phyloP scores from a whole-genome alignment of 2,113 vertebrate species.

The Chinchilla lanigera region DNA sequence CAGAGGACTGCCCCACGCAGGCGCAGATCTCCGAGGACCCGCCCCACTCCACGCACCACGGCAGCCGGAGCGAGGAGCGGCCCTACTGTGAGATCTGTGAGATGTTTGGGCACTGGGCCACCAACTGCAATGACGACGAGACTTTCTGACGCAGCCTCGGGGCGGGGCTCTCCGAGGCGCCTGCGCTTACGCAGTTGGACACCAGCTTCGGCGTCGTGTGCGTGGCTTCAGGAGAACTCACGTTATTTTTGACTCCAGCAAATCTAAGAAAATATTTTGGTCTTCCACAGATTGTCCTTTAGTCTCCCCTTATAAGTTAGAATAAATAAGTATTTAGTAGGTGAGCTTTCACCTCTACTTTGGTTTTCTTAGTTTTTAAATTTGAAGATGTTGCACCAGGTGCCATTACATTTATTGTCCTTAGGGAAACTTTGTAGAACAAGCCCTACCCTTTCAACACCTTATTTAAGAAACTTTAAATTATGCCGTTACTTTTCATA shows the following conservation, averaged over 20 bases:
- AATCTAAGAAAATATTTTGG: conserved; percentile 68
- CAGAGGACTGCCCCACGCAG: conserved; percentile 98
- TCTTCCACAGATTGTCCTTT: conserved; percentile 69
- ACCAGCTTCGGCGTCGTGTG: conserved; percentile 83
- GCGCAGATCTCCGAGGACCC: conserved; percentile 93
- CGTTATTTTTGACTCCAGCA: not conserved
- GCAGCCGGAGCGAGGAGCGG: conserved; percentile 93
- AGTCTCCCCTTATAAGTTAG: conserved; percentile 71
- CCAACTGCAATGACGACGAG: conserved; percentile 96
- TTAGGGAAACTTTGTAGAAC: conserved; percentile 70
- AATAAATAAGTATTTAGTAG: conserved; percentile 81
- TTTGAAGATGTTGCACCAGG: conserved; percentile 64
- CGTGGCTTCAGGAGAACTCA: conserved; percentile 67
- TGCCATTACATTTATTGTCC: conserved; percentile 58
- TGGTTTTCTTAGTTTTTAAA: conserved; percentile 76
- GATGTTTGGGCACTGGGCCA: conserved; percentile 96
- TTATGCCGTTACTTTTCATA: conserved; percentile 87
- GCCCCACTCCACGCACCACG: conserved; percentile 94
- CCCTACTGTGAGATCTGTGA: conserved; percentile 98
- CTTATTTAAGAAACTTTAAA: conserved; percentile 88
- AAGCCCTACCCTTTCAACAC: conserved; percentile 77
- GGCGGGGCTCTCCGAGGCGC: not conserved
- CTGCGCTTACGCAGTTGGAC: fast-evolving
- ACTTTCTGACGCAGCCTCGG: conserved; percentile 89
- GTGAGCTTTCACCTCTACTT: conserved; percentile 80